Percentiles rank a stretch among this genome's conserved stretches.
Evolutionary conservation across 2,888 invertebrate species (phyloP).

Genomic region (Notodonta dromedarius): DNA sequence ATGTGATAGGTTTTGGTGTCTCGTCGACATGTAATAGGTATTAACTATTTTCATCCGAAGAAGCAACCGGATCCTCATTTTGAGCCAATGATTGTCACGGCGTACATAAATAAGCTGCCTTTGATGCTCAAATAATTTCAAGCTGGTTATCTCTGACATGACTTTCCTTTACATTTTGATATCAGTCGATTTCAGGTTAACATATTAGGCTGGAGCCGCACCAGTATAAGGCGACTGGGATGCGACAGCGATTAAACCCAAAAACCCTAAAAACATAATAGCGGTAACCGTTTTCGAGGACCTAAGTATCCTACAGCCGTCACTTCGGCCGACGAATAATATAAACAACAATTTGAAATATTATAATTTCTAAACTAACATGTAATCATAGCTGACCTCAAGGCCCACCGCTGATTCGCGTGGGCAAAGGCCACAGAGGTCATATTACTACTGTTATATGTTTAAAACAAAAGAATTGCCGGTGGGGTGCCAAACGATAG

Average conservation of each 20-base stretch:
- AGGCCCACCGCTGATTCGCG: neutral
- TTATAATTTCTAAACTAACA: neutral
- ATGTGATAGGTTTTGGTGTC: conserved; percentile 43
- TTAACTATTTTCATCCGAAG: neutral
- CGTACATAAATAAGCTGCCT: too few species aligned
- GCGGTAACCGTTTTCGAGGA: too few species aligned
- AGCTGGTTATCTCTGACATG: too few species aligned
- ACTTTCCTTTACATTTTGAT: too few species aligned
- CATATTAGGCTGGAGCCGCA: too few species aligned
- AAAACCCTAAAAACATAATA: too few species aligned
- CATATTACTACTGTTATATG: neutral
- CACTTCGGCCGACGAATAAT: too few species aligned
- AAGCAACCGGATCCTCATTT: neutral
- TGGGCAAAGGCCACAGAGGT: neutral
- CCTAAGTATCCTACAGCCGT: neutral
- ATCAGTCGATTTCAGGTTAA: too few species aligned
- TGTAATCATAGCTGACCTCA: neutral
- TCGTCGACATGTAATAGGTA: conserved; percentile 20
- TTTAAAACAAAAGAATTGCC: neutral
- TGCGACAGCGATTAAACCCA: too few species aligned
- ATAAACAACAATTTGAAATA: too few species aligned
- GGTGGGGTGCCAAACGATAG: neutral
- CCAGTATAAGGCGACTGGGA: too few species aligned
- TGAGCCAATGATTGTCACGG: neutral
- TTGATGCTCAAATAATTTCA: too few species aligned